Evolutionary conservation across 35 echinoderm and acorn worm genomes (phyloP), one percentile per base, ranked within the genome.

Genomic region (Lytechinus pictus): DNA sequence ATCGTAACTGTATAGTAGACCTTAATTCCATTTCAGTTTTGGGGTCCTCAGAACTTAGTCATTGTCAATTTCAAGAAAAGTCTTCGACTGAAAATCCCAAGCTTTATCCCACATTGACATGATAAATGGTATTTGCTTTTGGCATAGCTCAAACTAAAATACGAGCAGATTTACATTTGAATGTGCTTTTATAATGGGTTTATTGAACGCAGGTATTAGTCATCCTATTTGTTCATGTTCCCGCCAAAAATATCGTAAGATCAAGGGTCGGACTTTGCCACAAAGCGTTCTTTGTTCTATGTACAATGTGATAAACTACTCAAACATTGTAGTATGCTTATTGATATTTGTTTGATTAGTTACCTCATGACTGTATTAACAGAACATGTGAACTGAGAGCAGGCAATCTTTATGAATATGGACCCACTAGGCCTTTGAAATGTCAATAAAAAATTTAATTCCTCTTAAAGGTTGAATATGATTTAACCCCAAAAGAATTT

Each of bases 221-320:
- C 66, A 79, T 79, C 66, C 19, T 79, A 79, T 79, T 79, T 79
- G 66, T 79, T 79, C 66, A 79, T 79, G 66, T 79, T 79, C 66
- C 66, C 66, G 66, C 66, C 66, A 79, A 79, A 79, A 79, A 5
- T 44, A 44, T 13, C 5, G 16, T 24, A 14, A 7, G 66, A 79
- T 79, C 66, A 79, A 79, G 66, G 66, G 66, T 79, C 14, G 66
- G 19, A 16, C n/a, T 79, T 24, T 24, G 66, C 66, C 16, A 79
- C 66, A 79, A 16, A 5, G 16, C 21, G 4, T 6, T 16, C 16
- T 79, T 79, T 19, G 24, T 71, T 71, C 12, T 19, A 21, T 21
- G 16, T 71, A 13, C 33, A 2, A 79, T 79, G n/a, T 24, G 66
- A 79, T n/a, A 7, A 79, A 16, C 66, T 79, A 16, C n/a, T 79